Evolutionary conservation across 30 jellyfish, hydroid and myxozoan genomes (phyloP).

Genomic region (Aurelia aurita complex sp. Pacific): DNA sequence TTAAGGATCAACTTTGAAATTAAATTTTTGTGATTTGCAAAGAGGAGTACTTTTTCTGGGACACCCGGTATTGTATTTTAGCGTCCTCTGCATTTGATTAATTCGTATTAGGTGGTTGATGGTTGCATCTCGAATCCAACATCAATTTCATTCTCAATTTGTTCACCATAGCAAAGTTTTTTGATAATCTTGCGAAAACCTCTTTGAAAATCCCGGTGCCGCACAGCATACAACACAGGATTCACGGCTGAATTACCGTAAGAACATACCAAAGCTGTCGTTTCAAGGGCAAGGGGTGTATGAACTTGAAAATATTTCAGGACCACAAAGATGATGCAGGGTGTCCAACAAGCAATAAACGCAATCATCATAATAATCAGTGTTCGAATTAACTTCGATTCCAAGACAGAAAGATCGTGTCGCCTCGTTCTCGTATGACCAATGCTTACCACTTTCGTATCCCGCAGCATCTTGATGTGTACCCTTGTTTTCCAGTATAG

Average conservation of each 20-base stretch:
- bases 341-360: conserved; percentile 59
- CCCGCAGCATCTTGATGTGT: conserved; percentile 38
- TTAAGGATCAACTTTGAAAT: too few relatives aligned
- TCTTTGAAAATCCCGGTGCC: conserved; percentile 62
- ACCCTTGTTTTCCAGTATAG: conserved; percentile 22
- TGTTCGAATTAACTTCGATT: conserved; percentile 35
- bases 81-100: neutral
- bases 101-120: neutral
- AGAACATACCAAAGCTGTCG: conserved; percentile 41
- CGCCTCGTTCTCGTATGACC: neutral
- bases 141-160: neutral
- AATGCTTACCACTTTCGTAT: neutral
- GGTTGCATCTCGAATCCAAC: too few relatives aligned
- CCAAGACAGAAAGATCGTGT: conserved; percentile 2
- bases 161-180: conserved; percentile 4
- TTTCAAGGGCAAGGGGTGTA: conserved; percentile 5
- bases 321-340: neutral
- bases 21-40: too few relatives aligned
- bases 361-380: conserved; percentile 49
- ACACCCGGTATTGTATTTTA: too few relatives aligned
- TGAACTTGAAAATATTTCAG: neutral
- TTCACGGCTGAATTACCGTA: conserved; percentile 68
- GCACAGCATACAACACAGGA: conserved; percentile 73
- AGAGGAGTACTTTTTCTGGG: too few relatives aligned
- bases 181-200: conserved; percentile 47